phyloP scores from a whole-genome alignment of 2,113 vertebrate genomes.

The Limnothrissa miodon region DNA sequence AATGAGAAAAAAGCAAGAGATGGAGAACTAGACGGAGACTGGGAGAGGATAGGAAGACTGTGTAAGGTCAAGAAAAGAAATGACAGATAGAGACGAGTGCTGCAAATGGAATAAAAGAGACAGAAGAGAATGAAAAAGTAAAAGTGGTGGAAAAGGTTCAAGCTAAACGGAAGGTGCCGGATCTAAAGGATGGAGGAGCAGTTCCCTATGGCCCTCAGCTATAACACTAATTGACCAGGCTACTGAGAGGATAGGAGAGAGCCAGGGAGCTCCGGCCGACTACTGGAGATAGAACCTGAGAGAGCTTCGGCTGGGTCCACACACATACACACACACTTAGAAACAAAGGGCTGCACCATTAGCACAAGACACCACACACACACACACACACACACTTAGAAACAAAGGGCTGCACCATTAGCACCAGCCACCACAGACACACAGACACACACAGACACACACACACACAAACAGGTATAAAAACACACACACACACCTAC shows the following conservation, averaged over 20 bases:
- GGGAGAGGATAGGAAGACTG: not conserved
- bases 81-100: not conserved
- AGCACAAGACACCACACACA: not conserved
- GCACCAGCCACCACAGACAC: not conserved
- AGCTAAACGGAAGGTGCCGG: not conserved
- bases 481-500: too few species aligned
- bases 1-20: not conserved
- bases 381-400: conserved; percentile 8
- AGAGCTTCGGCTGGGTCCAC: conserved; percentile 33
- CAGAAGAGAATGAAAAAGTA: not conserved
- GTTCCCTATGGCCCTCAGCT: not conserved
- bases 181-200: not conserved
- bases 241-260: not conserved
- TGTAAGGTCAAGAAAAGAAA: not conserved
- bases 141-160: not conserved
- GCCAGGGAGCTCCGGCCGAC: conserved; percentile 28
- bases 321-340: conserved; percentile 27
- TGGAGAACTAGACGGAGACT: not conserved
- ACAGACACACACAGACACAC: too few species aligned
- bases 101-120: not conserved
- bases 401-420: too few species aligned
- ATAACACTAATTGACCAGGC: not conserved
- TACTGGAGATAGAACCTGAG: not conserved
- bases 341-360: too few species aligned
- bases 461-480: too few species aligned